Conservation (phyloP, 2,797 vertebrate species). For the Cheirogaleus major region DNA sequence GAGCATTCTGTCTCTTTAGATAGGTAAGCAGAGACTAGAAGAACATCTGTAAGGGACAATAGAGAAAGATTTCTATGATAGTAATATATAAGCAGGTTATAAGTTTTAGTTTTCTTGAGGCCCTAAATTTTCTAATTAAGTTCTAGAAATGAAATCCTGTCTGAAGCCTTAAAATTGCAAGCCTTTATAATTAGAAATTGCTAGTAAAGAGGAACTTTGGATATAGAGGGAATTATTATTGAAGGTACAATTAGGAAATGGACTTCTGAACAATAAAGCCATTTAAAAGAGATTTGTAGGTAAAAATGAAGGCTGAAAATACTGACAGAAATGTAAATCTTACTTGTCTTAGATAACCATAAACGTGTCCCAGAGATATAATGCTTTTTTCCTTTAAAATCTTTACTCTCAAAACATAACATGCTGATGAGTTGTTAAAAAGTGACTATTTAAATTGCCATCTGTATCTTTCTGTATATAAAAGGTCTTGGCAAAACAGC, state of each 20-base stretch:
- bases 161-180: slow-evolving; percentile 9
- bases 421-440: background rate
- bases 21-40: background rate
- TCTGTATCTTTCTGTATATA: background rate
- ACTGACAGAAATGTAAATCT: background rate
- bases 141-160: background rate
- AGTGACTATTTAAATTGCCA: background rate
- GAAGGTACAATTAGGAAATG: background rate
- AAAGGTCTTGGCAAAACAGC: background rate
- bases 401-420: background rate
- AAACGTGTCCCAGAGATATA: background rate
- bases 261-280: slow-evolving; percentile 2
- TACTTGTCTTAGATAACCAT: background rate
- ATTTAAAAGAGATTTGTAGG: background rate
- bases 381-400: background rate
- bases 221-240: background rate
- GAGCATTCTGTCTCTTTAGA: background rate
- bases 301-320: slow-evolving; percentile 1
- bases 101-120: slow-evolving; percentile 30
- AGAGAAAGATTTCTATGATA: background rate
- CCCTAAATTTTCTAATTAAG: background rate
- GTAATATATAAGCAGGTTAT: background rate
- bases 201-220: slow-evolving; percentile 30
- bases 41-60: background rate
- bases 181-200: background rate